Conservation (phyloP, 2,113 vertebrate genomes). For the Xenopus borealis region DNA sequence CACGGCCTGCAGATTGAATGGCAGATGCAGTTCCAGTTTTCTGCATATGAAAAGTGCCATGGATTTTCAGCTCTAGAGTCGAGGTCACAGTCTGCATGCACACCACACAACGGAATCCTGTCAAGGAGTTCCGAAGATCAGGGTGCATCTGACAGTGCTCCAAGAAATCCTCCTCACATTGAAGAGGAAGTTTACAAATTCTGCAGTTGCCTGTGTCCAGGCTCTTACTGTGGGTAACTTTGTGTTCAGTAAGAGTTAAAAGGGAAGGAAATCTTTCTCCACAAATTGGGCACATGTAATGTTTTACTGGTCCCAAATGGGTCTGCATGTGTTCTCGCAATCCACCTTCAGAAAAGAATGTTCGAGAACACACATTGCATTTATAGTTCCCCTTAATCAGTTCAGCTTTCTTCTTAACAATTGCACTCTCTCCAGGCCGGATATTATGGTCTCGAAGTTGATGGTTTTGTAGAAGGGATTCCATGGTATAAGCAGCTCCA, state of each 20-base stretch:
- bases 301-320: constrained; percentile 95
- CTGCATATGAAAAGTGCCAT: constrained; percentile 98
- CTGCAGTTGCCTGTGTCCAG: constrained; percentile 96
- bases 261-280: constrained; percentile 96
- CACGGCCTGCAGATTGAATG: constrained; percentile 59
- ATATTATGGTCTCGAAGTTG: constrained; percentile 97
- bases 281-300: constrained; percentile 99
- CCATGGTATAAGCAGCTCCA: constrained; percentile 97
- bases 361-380: constrained; percentile 95
- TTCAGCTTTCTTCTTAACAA: constrained; percentile 92
- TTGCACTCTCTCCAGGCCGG: constrained; percentile 90
- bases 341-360: constrained; percentile 96
- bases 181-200: constrained; percentile 97
- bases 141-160: constrained; percentile 99
- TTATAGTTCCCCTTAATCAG: constrained; percentile 98
- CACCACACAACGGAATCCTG: constrained; percentile 97
- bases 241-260: constrained; percentile 96
- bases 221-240: constrained; percentile 98
- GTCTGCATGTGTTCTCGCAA: constrained; percentile 97
- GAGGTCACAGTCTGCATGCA: constrained; percentile 99
- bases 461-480: constrained; percentile 93
- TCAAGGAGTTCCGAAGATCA: constrained; percentile 94
- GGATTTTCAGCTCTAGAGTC: constrained; percentile 97
- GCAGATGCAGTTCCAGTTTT: constrained; percentile 85
- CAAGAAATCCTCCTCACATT: constrained; percentile 94